Conservation (phyloP, 2,797 vertebrate species). For the Coluber constrictor region DNA sequence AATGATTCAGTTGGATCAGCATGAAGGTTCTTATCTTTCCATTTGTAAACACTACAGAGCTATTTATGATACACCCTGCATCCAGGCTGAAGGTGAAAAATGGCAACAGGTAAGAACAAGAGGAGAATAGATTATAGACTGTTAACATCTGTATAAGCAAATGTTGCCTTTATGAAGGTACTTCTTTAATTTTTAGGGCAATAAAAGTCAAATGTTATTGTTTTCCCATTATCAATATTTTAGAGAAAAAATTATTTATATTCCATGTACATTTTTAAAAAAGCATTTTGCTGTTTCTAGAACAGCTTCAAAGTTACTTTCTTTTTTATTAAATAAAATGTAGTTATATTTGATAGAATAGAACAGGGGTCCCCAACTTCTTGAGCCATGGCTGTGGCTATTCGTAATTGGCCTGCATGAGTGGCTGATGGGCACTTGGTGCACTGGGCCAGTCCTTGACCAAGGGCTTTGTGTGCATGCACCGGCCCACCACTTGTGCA, state of each 20-base stretch:
- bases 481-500: too few species aligned
- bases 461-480: too few species aligned
- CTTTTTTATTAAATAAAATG: neutral
- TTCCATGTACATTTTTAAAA: neutral
- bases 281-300: neutral
- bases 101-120: slow-evolving; percentile 89
- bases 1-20: slow-evolving; percentile 98
- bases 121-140: neutral
- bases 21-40: slow-evolving; percentile 95
- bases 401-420: neutral
- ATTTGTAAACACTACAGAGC: slow-evolving; percentile 98
- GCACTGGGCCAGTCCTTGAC: neutral
- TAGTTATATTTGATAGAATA: neutral
- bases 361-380: neutral
- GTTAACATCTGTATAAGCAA: neutral
- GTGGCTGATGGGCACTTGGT: neutral
- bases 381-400: neutral
- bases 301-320: neutral
- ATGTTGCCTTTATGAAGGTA: neutral
- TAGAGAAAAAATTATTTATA: neutral
- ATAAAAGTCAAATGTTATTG: neutral
- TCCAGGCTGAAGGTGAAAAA: slow-evolving; percentile 91
- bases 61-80: slow-evolving; percentile 97
- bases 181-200: neutral
- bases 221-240: neutral